A percentile compares a stretch with the other conserved stretches of the same genome.
Conservation (phyloP, 2,797 vertebrate species). For the Anguilla marmorata region DNA sequence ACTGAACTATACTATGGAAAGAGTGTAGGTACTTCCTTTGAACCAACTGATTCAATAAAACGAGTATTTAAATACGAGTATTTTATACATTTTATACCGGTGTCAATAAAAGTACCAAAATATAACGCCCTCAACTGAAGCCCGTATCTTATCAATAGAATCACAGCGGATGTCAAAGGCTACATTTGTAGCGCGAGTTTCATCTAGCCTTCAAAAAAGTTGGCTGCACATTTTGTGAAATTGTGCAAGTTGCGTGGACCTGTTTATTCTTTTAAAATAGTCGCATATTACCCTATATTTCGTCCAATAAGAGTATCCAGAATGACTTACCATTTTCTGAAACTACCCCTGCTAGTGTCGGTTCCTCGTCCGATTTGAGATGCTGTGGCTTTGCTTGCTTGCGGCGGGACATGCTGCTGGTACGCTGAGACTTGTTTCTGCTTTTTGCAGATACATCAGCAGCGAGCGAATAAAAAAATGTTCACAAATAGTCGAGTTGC, state of each 20-base stretch:
- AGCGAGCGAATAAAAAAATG: slow-evolving; percentile 67
- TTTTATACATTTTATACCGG: neutral
- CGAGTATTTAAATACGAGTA: neutral
- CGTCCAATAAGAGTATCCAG: slow-evolving; percentile 27
- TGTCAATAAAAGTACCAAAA: slow-evolving; percentile 15
- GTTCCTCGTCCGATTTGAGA: slow-evolving; percentile 95
- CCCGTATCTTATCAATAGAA: slow-evolving; percentile 27
- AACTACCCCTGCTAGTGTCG: slow-evolving; percentile 81
- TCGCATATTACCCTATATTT: slow-evolving; percentile 27
- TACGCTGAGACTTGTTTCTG: slow-evolving; percentile 78
- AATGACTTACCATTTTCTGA: slow-evolving; percentile 84
- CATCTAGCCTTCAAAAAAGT: slow-evolving; percentile 27
- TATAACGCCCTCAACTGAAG: slow-evolving; percentile 17
- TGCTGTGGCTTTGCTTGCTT: slow-evolving; percentile 99
- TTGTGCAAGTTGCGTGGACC: slow-evolving; percentile 22
- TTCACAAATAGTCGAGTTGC: slow-evolving; percentile 77
- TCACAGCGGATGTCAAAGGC: slow-evolving; percentile 24
- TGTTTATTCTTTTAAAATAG: slow-evolving; percentile 17
- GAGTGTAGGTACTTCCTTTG: neutral
- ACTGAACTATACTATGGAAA: neutral
- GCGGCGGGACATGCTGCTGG: slow-evolving; percentile 96
- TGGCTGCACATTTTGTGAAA: slow-evolving; percentile 31
- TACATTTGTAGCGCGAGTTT: slow-evolving; percentile 23
- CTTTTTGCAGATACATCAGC: slow-evolving; percentile 91
- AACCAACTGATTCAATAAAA: neutral